Conservation (phyloP, 35 echinoderm and acorn worm species). For the Apostichopus parvimensis region DNA sequence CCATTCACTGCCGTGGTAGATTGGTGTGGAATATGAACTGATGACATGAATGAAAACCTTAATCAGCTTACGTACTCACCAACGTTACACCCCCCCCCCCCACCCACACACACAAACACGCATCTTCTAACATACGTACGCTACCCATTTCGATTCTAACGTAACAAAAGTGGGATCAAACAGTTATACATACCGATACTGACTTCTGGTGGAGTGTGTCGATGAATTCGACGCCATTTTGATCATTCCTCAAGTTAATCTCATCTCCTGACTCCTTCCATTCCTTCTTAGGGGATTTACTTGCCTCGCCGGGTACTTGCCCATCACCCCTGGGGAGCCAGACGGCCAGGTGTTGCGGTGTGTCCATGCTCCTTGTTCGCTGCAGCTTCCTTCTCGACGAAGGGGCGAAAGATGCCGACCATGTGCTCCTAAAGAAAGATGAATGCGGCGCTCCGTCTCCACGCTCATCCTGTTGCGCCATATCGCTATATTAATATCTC, state of each 20-base stretch:
- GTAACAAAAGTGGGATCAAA: neutral
- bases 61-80: neutral
- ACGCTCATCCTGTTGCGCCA: neutral
- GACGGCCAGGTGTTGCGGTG: constrained; percentile 17
- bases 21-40: neutral
- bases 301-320: neutral
- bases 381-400: constrained; percentile 9
- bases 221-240: constrained; percentile 2
- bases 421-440: neutral
- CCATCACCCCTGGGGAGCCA: neutral
- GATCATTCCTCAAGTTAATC: neutral
- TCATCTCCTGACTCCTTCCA: constrained; percentile 13
- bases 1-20: neutral
- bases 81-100: neutral
- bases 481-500: neutral
- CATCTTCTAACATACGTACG: neutral
- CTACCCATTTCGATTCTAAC: neutral
- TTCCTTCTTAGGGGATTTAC: neutral
- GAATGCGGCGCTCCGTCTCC: neutral
- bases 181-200: constrained; percentile 17
- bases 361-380: constrained; percentile 16
- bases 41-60: neutral
- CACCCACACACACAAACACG: neutral
- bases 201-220: constrained; percentile 47
- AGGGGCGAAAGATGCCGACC: constrained; percentile 6